Base-by-base conservation (phyloP, 2,113 vertebrate species). In the Rhipidura dahli region DNA sequence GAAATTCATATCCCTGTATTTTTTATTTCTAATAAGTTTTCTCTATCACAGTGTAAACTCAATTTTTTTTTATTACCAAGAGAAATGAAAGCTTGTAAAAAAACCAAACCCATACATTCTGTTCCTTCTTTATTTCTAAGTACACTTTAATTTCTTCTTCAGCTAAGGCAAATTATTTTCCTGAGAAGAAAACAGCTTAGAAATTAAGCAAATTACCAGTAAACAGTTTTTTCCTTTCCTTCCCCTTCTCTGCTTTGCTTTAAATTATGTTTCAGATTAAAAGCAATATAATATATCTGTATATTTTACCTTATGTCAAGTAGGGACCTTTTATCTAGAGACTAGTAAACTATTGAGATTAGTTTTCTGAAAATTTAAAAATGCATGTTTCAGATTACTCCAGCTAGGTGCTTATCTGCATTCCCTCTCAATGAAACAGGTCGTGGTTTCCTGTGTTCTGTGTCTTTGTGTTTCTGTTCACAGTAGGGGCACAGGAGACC, bases 141-240 rank as follows among this genome's bases (percentile, higher is more conserved):
- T 70, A 92, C 61, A 96, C 14, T 70, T 91, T 56, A 94, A 85
- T 94, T 93, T 95, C 88, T 93, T 83, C 72, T 94, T 83, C 81
- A 90, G 83, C 75, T 94, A 77, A 95, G 35, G 42, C 28, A 96
- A 95, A 96, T 93, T 69, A 94, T 91, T 94, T 94, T 70, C 17
- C 65, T 90, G 51, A 94, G 73, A 97, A 96, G 49, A 92, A 96
- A 93, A 96, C 63, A 96, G 69, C 65, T 96, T 93, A 61, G 71
- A 96, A 96, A 84, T 88, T 91, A 79, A 71, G 68, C 27, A 83
- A 94, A 91, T 93, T 30, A 91, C 77, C 76, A 96, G n/a, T 51
- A 91, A 80, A 30, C 20, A 94, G 40, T 31, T 92, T 91, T 49
- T 26, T 5, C 49, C 49, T 24, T 80, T 68, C 7, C 89, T 96